These are phyloP conservation scores for Ennomos quercinarius DNA, from an alignment of 2,888 invertebrate species.

Conservation along the genomic window DNA sequence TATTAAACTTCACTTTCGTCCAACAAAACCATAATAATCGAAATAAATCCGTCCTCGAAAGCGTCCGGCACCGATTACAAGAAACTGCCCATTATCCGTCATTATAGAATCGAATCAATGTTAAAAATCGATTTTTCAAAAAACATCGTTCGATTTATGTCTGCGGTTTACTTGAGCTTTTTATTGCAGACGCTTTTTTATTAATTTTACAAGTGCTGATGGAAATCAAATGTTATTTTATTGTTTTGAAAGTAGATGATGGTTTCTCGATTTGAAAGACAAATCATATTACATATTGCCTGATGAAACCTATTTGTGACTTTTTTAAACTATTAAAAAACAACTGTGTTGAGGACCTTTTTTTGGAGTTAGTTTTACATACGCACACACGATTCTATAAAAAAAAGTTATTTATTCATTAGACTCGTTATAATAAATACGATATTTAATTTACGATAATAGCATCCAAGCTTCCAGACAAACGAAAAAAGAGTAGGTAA, in stretches of 20 bases:
- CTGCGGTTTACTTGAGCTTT: conserved; percentile 62
- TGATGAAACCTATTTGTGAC: neutral
- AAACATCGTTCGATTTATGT: conserved; percentile 62
- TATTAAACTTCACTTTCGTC: conserved; percentile 35
- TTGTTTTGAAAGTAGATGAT: conserved; percentile 31
- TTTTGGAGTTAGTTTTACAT: too few relatives aligned
- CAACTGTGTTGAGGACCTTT: too few relatives aligned
- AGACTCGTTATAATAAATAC: too few relatives aligned
- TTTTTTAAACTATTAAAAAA: too few relatives aligned
- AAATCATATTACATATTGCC: neutral
- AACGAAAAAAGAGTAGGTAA: too few relatives aligned
- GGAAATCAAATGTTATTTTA: conserved; percentile 25
- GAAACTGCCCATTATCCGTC: conserved; percentile 55
- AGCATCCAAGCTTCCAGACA: too few relatives aligned
- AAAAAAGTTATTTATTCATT: too few relatives aligned
- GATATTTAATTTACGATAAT: too few relatives aligned
- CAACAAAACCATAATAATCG: conserved; percentile 48
- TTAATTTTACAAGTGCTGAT: conserved; percentile 35
- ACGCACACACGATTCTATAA: too few relatives aligned
- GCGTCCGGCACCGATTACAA: conserved; percentile 47
- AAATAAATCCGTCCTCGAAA: conserved; percentile 46
- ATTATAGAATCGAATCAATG: conserved; percentile 63
- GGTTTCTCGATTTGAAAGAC: conserved; percentile 6
- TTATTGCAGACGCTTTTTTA: conserved; percentile 55
- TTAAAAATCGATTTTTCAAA: conserved; percentile 60